Conservation (phyloP, 2,797 vertebrate genomes). For the Macropodus opercularis region DNA sequence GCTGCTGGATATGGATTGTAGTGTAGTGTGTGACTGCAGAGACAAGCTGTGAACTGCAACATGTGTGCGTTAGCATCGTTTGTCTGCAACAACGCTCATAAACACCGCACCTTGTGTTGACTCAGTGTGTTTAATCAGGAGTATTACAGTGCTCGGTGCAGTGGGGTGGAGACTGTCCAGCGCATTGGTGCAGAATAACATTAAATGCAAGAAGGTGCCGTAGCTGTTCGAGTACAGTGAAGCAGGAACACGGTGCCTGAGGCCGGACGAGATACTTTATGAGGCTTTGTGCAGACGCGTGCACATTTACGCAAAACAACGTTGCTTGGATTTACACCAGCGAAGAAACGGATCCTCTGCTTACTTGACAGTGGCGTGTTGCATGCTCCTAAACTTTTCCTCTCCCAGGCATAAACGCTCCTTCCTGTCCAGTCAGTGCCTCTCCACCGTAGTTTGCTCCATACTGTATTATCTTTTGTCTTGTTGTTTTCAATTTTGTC, state of each 20-base stretch:
- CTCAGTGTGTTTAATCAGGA: constrained; percentile 9
- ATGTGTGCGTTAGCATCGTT: too few species aligned
- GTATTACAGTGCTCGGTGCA: constrained; percentile 14
- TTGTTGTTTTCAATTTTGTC: constrained; percentile 31
- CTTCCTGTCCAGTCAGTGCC: constrained; percentile 4
- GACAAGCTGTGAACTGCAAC: not conserved
- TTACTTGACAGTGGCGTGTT: constrained; percentile 11
- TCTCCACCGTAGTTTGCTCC: not conserved
- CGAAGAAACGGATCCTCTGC: constrained; percentile 28
- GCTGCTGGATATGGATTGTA: too few species aligned
- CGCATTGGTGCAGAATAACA: constrained; percentile 52
- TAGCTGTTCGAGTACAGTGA: constrained; percentile 18
- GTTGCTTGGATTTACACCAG: constrained; percentile 45
- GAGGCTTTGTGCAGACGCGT: constrained; percentile 23
- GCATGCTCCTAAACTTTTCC: constrained; percentile 23
- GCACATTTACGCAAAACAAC: constrained; percentile 46
- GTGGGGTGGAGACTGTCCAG: constrained; percentile 29
- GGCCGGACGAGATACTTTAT: constrained; percentile 52
- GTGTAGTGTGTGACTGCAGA: too few species aligned
- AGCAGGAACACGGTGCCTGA: constrained; percentile 38
- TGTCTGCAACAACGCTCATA: not conserved
- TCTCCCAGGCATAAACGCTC: constrained; percentile 7
- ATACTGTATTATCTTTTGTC: constrained; percentile 26
- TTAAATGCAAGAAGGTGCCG: constrained; percentile 42
- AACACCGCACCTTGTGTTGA: not conserved